Base-by-base conservation (phyloP, 2,888 invertebrate genomes). In the Thymelicus lineola region DNA sequence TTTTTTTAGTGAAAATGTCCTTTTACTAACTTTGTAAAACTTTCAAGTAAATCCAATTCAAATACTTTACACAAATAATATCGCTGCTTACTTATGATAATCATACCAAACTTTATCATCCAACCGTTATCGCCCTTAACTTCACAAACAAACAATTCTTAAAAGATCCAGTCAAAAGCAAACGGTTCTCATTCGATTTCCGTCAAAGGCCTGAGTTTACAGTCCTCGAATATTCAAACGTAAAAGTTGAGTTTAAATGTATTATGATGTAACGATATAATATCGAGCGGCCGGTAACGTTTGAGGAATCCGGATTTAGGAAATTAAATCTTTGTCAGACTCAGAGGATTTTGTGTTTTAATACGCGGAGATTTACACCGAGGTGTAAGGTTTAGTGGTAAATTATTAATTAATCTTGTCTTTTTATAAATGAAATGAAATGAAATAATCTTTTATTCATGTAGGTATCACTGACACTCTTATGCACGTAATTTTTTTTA, bases 311-410 rank as follows among this genome's bases (percentile, higher is more conserved):
- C 79, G 50, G 79, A 75, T 81, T 82, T 83, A 87, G 87, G 88
- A 91, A 91, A 91, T 91, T 89, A 88, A 89, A 90, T 89, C 87
- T 82, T 77, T 78, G 77, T 77, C 73, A 71, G 74, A 77, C 80
- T 80, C 80, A 80, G 74, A 74, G 78, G 82, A 82, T 84, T 87
- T 86, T 84, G 85, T 87, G 87, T 88, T 89, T 87, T 84, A 89
- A 89, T 72, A 81, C 79, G 75, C 74, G 66, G 6, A n/a, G 28
- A 67, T 42, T 86, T 70, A 86, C 85, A 88, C 84, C 79, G 82
- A 71, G 7, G 6, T 45, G 73, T 74, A 74, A 71, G 28, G 20
- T 42, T 2, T 6, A n/a, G n/a, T 14, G n/a, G 36, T 35, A 58
- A 58, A 38, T 38, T 38, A 9, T 38, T 9, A 7, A 9, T 38